These are phyloP conservation scores for Cephus rjabovi DNA, from an alignment of 2,888 invertebrate species.

Conservation along the genomic window DNA sequence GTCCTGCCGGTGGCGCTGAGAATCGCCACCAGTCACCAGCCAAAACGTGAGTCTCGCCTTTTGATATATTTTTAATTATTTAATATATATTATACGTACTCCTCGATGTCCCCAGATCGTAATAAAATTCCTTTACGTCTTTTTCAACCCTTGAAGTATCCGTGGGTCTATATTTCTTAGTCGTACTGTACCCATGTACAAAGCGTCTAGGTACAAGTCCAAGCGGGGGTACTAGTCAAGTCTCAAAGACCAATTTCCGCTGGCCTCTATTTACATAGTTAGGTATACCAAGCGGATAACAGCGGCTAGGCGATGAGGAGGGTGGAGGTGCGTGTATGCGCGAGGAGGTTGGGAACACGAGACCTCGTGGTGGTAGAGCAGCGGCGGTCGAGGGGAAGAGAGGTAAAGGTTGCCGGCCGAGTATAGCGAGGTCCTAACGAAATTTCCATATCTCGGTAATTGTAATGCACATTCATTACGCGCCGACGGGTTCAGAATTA, in stretches of 20 bases:
- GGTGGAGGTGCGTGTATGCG: conserved; percentile 11
- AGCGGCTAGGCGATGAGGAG: conserved; percentile 24
- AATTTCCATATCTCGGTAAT: conserved; percentile 63
- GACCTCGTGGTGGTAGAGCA: not conserved
- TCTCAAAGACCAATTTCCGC: conserved; percentile 64
- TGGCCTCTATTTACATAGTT: conserved; percentile 63
- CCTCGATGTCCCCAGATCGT: not conserved
- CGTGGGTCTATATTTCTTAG: not conserved
- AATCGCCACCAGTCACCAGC: not conserved
- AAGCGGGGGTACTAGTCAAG: conserved; percentile 29
- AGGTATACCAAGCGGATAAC: conserved; percentile 57
- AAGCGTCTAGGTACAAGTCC: not conserved
- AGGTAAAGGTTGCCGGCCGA: not conserved
- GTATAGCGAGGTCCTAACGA: conserved; percentile 29
- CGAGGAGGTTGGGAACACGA: conserved; percentile 19
- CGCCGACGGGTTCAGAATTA: conserved; percentile 42
- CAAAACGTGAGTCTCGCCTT: not conserved
- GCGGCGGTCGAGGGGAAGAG: not conserved
- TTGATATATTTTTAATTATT: not conserved
- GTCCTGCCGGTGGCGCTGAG: not conserved
- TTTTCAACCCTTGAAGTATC: not conserved
- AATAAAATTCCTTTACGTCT: too few relatives aligned
- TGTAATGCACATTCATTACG: conserved; percentile 61
- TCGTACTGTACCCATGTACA: not conserved
- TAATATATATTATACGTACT: not conserved